These are phyloP conservation scores for Drosophila emarginata DNA, from an alignment of 2,888 invertebrate species.

Conservation along the genomic window DNA sequence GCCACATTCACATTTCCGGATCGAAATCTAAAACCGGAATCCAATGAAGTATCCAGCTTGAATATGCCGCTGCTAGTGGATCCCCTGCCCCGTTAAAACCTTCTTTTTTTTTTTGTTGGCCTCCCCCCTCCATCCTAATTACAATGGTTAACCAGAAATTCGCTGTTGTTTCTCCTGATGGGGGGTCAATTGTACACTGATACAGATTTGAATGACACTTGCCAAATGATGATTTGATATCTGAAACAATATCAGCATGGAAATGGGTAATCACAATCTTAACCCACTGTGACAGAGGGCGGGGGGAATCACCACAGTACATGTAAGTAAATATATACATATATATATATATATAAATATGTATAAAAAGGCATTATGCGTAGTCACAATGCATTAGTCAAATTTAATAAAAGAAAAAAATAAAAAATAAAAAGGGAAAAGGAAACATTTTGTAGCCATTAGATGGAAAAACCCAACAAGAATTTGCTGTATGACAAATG, in stretches of 20 bases:
- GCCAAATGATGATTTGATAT: background rate
- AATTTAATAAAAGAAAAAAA: conserved; percentile 58
- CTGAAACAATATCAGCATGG: too few species aligned
- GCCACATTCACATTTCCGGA: conserved; percentile 1
- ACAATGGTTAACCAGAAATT: conserved; percentile 12
- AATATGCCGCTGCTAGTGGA: too few species aligned
- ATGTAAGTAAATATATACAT: conserved; percentile 14
- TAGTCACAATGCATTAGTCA: conserved; percentile 66
- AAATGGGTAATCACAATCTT: background rate
- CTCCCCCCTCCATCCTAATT: background rate
- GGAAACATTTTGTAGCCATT: background rate
- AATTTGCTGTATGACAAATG: background rate
- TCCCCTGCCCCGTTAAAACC: background rate
- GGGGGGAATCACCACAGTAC: background rate
- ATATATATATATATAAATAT: conserved; percentile 22
- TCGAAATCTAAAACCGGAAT: too few species aligned
- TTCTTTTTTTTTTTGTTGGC: background rate
- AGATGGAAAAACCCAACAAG: background rate
- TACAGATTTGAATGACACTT: background rate
- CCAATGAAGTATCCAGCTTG: too few species aligned
- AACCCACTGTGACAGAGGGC: background rate
- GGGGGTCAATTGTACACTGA: background rate
- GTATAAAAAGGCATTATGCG: conserved; percentile 52
- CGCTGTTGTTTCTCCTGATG: background rate
- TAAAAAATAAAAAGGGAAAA: background rate